Base-by-base conservation (phyloP, 2,888 invertebrate species). In the Cephalotes varians region DNA sequence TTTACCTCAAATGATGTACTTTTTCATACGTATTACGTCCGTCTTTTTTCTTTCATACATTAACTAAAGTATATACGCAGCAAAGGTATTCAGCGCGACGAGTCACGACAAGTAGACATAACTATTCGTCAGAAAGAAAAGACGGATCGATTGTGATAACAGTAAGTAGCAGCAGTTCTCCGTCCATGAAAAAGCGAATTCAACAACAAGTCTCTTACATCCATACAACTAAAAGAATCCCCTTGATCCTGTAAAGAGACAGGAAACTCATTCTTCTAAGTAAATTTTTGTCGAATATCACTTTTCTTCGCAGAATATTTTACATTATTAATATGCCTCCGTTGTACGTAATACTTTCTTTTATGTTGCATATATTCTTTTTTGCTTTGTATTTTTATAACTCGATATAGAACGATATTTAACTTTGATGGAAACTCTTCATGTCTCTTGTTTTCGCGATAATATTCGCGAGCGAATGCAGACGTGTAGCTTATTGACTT, bases 71-170 rank as follows among this genome's bases (percentile, higher is more conserved):
- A 31, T 44, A 56, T 18, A 6, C 12, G 40, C 28, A 18, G 25
- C 18, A 47, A 47, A 47, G 44, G 25, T 10, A 10, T n/a, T 44
- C 9, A 31, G 21, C 10, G 49, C 69, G n/a, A 25, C 21, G 47
- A 73, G 69, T 83, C 67, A 54, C 62, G 76, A 49, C 25, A 82
- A 81, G 49, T 77, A 34, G 56, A 84, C 73, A 77, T 71, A 72
- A 74, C 71, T 80, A 74, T 88, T 88, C 72, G 71, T 87, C 81
- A 87, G 72, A 60, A 65, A 82, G 72, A 80, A 72, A 51, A 64
- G 71, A 82, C 64, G 67, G 71, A 86, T 83, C 82, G 83, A 82
- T 84, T 6, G 40, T 21, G 82, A 88, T 83, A 83, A 86, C 81
- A 77, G 60, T 65, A 54, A 65, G 10, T 51, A 51, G n/a, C 54